Base-by-base conservation (phyloP, 2,113 vertebrate species). In the Ptilorrhoa leucosticta region DNA sequence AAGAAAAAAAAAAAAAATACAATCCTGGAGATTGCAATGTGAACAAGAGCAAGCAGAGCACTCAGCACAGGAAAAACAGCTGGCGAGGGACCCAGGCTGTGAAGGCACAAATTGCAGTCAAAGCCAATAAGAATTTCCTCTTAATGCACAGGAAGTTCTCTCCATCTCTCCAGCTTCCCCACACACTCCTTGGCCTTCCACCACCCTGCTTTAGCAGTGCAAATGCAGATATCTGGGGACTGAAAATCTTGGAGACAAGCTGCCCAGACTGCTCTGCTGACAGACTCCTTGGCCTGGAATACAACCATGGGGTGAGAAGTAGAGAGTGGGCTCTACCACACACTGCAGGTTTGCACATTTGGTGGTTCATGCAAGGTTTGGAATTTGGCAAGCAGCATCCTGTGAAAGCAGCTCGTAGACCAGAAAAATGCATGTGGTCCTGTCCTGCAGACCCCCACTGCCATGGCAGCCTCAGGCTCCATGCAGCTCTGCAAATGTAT, bases 41-140 rank as follows among this genome's bases (percentile, higher is more conserved):
- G 89, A 88, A 93, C 72, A 83, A 94, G 93, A 95, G 78, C 80
- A 86, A 89, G 89, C 87, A 78, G 93, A 91, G 89, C 80, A 92
- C 95, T 95, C 87, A 86, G 86, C 14, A 9, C 89, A 94, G 96
- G 92, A 96, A 94, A 90, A 96, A 96, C 94, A 96, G 94, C 92
- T 97, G 95, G 94, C 3, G 2, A 96, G 91, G 82, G 93, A 97
- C 35, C 26, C 84, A 79, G 64, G 47, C 83, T 96, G 68, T 91
- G 90, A 96, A 83, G 76, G 64, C 87, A 91, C 44, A 96, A 90
- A 94, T 87, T 85, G 71, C 81, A 91, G 87, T 91, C 87, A 96
- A 95, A 93, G 50, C 83, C 89, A 87, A 3, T 87, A 93, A 89
- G 92, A 96, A 95, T 92, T 92, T 82, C 83, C 35, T 95, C 64